A percentile compares a stretch with the other conserved stretches of the same genome.
phyloP scores from a whole-genome alignment of 1,140 invertebrate species.

The Drosophila pseudoobscura region DNA sequence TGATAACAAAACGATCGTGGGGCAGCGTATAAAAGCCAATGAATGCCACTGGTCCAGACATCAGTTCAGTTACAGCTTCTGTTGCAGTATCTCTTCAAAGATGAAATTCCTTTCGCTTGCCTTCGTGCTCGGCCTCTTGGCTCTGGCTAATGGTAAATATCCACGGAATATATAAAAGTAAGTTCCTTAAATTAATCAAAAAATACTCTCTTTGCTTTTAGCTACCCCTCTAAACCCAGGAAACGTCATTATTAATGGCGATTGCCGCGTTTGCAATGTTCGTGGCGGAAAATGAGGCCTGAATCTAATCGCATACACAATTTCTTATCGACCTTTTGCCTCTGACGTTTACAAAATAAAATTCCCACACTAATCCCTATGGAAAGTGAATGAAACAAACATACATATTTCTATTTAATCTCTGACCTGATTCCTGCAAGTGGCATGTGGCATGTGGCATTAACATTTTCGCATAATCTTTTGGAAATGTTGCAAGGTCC shows the following conservation, averaged over 20 bases:
- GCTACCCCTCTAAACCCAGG: slow-evolving; percentile 62
- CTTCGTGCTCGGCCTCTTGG: slow-evolving; percentile 61
- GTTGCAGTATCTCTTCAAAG: slow-evolving; percentile 30
- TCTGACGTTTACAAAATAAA: slow-evolving; percentile 29
- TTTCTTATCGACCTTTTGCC: slow-evolving; percentile 20
- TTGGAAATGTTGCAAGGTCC: neutral
- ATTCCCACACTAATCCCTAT: slow-evolving; percentile 33
- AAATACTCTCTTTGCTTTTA: neutral
- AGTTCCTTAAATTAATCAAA: neutral
- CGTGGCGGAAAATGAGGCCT: slow-evolving; percentile 54
- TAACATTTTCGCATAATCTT: slow-evolving; percentile 41
- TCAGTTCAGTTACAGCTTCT: slow-evolving; percentile 36
- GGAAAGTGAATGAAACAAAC: slow-evolving; percentile 7
- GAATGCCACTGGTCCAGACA: neutral
- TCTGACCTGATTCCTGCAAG: slow-evolving; percentile 30
- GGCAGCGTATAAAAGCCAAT: slow-evolving; percentile 19
- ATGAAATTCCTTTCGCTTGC: slow-evolving; percentile 72
- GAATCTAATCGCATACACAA: slow-evolving; percentile 9
- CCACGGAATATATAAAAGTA: neutral
- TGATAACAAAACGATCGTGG: slow-evolving; percentile 13
- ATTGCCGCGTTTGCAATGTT: slow-evolving; percentile 60
- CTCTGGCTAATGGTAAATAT: slow-evolving; percentile 58
- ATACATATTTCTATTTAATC: slow-evolving; percentile 35
- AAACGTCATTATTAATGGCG: slow-evolving; percentile 68
- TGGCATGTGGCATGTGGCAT: slow-evolving; percentile 14